phyloP scores from a whole-genome alignment of 2,888 invertebrate species.

The Brenthis daphne region DNA sequence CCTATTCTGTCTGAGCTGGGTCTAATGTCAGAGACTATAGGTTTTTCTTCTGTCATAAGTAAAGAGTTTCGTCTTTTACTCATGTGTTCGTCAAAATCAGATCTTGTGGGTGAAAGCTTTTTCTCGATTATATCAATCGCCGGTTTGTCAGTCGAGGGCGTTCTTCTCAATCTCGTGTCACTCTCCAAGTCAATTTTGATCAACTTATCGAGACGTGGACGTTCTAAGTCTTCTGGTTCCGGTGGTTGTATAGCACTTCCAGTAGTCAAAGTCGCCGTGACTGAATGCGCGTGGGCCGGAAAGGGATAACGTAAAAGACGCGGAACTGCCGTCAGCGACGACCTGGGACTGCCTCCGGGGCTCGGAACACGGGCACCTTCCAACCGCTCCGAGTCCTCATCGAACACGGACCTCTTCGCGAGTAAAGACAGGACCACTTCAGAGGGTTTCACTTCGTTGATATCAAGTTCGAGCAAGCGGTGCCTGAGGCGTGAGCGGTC shows the following conservation, averaged over 20 bases:
- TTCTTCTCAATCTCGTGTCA: constrained; percentile 74
- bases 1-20: constrained; percentile 29
- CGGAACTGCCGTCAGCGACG: constrained; percentile 70
- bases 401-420: constrained; percentile 96
- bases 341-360: constrained; percentile 60
- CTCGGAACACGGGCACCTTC: constrained; percentile 94
- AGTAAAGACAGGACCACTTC: constrained; percentile 96
- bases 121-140: constrained; percentile 47
- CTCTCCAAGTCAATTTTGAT: constrained; percentile 56
- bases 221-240: constrained; percentile 46
- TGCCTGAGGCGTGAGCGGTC: constrained; percentile 85
- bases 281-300: constrained; percentile 88
- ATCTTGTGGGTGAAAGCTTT: constrained; percentile 48
- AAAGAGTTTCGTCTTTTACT: constrained; percentile 40
- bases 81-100: constrained; percentile 48
- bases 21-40: constrained; percentile 41
- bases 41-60: constrained; percentile 42
- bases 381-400: constrained; percentile 96
- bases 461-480: constrained; percentile 89
- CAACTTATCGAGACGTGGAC: constrained; percentile 43
- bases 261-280: constrained; percentile 47
- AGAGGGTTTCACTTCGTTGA: constrained; percentile 93
- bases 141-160: constrained; percentile 58
- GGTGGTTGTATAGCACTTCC: constrained; percentile 52
- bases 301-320: constrained; percentile 67